Evolutionary conservation across 2,113 vertebrate genomes (phyloP).

Genomic region (Maccullochella peelii): DNA sequence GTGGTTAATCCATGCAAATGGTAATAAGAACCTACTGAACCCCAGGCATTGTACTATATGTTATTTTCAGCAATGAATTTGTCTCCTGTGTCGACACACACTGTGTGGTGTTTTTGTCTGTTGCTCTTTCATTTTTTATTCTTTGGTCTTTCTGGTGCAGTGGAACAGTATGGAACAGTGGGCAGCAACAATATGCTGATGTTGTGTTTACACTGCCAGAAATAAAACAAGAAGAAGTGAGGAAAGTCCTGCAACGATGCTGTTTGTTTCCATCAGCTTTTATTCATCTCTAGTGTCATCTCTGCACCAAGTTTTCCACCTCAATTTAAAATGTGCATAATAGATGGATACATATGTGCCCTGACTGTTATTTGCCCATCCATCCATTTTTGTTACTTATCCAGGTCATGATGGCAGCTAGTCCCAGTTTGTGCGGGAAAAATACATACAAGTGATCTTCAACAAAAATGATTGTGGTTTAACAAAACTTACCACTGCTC

Average conservation of each 20-base stretch:
- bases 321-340: background rate
- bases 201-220: background rate
- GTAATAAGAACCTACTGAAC: slow-evolving; percentile 17
- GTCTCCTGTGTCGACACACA: background rate
- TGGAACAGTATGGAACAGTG: background rate
- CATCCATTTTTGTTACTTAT: no score
- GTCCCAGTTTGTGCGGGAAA: no score
- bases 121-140: background rate
- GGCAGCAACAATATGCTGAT: background rate
- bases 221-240: background rate
- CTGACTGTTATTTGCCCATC: no score
- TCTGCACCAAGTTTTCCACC: background rate
- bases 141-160: background rate
- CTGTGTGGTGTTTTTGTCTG: no score
- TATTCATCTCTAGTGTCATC: background rate
- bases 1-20: slow-evolving; percentile 13
- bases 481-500: no score
- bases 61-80: background rate
- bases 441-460: no score
- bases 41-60: slow-evolving; percentile 12
- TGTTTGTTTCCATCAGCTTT: background rate
- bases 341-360: background rate
- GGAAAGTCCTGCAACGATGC: background rate
- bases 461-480: no score
- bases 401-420: no score